Percentiles rank a stretch among this genome's conserved stretches.
Conservation (phyloP, 2,888 invertebrate species). For the Pseudeuparius sepicola region DNA sequence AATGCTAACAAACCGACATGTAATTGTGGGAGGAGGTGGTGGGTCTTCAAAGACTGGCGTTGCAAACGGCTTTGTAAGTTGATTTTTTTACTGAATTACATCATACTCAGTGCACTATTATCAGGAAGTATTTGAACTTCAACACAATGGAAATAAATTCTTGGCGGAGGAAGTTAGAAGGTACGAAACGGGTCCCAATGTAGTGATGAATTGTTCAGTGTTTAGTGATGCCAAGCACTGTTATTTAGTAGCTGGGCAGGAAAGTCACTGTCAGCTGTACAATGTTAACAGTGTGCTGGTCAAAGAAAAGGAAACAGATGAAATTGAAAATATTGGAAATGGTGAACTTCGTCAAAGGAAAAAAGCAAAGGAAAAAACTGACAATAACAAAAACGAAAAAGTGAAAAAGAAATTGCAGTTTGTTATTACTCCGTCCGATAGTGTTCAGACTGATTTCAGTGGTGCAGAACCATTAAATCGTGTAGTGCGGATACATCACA, state of each 20-base stretch:
- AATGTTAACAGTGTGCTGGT: slow-evolving; percentile 48
- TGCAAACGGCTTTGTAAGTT: slow-evolving; percentile 90
- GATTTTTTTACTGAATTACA: slow-evolving; percentile 5
- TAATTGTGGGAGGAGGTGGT: slow-evolving; percentile 94
- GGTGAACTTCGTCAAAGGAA: slow-evolving; percentile 44
- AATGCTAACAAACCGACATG: slow-evolving; percentile 84
- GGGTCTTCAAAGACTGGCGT: slow-evolving; percentile 96
- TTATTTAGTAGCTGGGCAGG: slow-evolving; percentile 81
- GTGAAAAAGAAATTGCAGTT: slow-evolving; percentile 53
- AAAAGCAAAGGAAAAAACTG: slow-evolving; percentile 45
- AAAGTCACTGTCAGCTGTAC: slow-evolving; percentile 83
- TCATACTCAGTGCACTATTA: slow-evolving; percentile 29
- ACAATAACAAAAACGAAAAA: slow-evolving; percentile 47
- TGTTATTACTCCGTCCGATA: slow-evolving; percentile 65
- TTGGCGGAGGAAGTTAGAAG: slow-evolving; percentile 81
- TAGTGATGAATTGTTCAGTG: slow-evolving; percentile 86
- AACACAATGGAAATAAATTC: slow-evolving; percentile 73
- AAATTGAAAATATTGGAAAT: slow-evolving; percentile 35
- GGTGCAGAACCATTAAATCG: slow-evolving; percentile 72
- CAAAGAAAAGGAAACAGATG: slow-evolving; percentile 34
- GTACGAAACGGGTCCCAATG: slow-evolving; percentile 80
- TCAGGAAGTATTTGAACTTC: slow-evolving; percentile 88
- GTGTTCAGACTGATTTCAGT: slow-evolving; percentile 79
- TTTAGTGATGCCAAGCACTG: slow-evolving; percentile 62
- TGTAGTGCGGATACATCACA: slow-evolving; percentile 60